A percentile compares a stretch with the other conserved stretches of the same genome.
phyloP scores from a whole-genome alignment of 1,140 invertebrate genomes.

The Phymorhynchus buccinoides region DNA sequence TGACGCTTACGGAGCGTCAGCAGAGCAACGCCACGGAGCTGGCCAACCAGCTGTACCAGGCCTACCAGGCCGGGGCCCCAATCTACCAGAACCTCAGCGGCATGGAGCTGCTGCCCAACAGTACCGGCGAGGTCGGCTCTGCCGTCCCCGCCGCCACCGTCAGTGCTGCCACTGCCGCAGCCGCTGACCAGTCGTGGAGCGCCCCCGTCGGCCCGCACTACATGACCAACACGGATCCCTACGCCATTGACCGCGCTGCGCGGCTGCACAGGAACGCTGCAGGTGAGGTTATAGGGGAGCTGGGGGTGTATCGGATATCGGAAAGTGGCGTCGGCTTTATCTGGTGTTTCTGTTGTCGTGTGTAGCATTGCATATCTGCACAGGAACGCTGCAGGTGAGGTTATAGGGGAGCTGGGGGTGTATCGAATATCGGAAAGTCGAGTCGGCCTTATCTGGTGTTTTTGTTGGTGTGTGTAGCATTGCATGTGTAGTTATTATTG shows the following conservation, averaged over 20 bases:
- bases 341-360: background rate
- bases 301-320: no score
- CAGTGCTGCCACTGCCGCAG: conserved; percentile 34
- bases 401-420: no score
- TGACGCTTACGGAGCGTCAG: conserved; percentile 30
- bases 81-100: conserved; percentile 9
- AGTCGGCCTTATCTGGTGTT: background rate
- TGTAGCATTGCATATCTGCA: conserved; percentile 83
- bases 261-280: conserved; percentile 84
- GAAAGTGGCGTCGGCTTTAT: no score
- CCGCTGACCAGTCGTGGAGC: conserved; percentile 31
- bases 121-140: conserved; percentile 25
- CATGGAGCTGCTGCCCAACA: conserved; percentile 13
- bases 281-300: no score
- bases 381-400: conserved; percentile 83
- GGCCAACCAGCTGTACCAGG: conserved; percentile 54
- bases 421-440: no score
- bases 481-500: no score
- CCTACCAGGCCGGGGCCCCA: conserved; percentile 34
- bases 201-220: conserved; percentile 60
- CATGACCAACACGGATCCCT: conserved; percentile 71
- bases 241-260: conserved; percentile 82
- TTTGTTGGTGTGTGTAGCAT: conserved; percentile 74
- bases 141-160: no score
- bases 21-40: conserved; percentile 50